These are phyloP conservation scores for Platycheirus albimanus DNA, from an alignment of 2,888 invertebrate species.

Conservation along the genomic window DNA sequence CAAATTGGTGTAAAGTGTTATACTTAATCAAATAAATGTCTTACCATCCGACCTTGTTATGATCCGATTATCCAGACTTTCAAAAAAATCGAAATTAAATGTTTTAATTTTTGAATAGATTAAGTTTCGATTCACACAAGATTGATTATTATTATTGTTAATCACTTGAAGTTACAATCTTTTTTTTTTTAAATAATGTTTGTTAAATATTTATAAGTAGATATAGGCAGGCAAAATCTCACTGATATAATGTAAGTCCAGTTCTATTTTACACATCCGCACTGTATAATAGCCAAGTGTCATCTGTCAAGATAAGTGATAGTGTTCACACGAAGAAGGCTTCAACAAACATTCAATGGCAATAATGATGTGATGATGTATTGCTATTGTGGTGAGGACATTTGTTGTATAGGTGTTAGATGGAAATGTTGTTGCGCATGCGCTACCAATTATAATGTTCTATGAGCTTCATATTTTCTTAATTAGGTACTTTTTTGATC, in stretches of 20 bases:
- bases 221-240: background rate
- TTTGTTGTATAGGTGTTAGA: conserved; percentile 1
- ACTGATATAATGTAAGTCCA: background rate
- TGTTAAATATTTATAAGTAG: background rate
- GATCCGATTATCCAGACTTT: conserved; percentile 15
- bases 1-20: background rate
- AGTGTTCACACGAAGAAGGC: conserved; percentile 53
- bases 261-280: conserved; percentile 44
- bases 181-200: too few species aligned
- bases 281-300: conserved; percentile 58
- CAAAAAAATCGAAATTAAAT: background rate
- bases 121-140: too few species aligned
- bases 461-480: background rate
- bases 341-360: too few species aligned
- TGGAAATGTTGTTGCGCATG: conserved; percentile 56
- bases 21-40: background rate
- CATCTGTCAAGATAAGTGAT: conserved; percentile 65
- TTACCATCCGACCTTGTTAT: conserved; percentile 9
- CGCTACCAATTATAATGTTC: conserved; percentile 16
- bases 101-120: background rate
- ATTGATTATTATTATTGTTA: too few species aligned
- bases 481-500: too few species aligned
- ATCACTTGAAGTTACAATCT: too few species aligned
- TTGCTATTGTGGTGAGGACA: conserved; percentile 3
- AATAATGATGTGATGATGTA: conserved; percentile 8